Conservation (phyloP, 2,888 invertebrate genomes). For the Xanthorhoe spadicearia region DNA sequence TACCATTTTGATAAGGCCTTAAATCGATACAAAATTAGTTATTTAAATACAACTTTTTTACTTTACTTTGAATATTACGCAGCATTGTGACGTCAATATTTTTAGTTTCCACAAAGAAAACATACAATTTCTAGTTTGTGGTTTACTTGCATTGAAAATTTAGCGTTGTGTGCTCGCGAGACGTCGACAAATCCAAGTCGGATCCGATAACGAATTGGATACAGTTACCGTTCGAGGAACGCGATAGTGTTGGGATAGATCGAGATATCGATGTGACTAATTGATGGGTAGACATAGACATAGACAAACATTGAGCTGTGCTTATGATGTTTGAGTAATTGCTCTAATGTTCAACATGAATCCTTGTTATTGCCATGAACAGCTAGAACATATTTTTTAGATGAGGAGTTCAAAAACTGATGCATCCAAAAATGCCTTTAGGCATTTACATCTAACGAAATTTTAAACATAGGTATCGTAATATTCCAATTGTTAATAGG, state of each 20-base stretch:
- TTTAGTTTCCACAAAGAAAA: constrained; percentile 23
- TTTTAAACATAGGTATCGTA: too few relatives aligned
- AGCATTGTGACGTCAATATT: too few relatives aligned
- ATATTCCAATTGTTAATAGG: too few relatives aligned
- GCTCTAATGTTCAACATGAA: not conserved
- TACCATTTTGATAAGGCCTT: too few relatives aligned
- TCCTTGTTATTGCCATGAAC: not conserved
- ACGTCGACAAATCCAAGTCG: constrained; percentile 72
- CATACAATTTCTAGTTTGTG: constrained; percentile 52
- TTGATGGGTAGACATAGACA: too few relatives aligned
- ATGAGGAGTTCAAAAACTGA: too few relatives aligned
- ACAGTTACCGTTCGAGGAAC: constrained; percentile 61
- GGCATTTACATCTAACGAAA: too few relatives aligned
- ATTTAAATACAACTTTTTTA: too few relatives aligned
- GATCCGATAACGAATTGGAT: constrained; percentile 76
- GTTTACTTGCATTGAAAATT: constrained; percentile 57
- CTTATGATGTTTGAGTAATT: not conserved
- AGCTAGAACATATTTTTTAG: not conserved
- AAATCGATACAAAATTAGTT: too few relatives aligned
- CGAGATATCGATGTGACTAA: constrained; percentile 31
- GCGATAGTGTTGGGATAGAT: constrained; percentile 51
- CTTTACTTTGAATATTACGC: too few relatives aligned
- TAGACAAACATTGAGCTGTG: too few relatives aligned
- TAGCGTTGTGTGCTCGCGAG: constrained; percentile 59
- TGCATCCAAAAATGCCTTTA: too few relatives aligned